Evolutionary conservation across 2,797 vertebrate genomes (phyloP), one percentile per base, ranked within the genome.

Genomic region (Molothrus ater): DNA sequence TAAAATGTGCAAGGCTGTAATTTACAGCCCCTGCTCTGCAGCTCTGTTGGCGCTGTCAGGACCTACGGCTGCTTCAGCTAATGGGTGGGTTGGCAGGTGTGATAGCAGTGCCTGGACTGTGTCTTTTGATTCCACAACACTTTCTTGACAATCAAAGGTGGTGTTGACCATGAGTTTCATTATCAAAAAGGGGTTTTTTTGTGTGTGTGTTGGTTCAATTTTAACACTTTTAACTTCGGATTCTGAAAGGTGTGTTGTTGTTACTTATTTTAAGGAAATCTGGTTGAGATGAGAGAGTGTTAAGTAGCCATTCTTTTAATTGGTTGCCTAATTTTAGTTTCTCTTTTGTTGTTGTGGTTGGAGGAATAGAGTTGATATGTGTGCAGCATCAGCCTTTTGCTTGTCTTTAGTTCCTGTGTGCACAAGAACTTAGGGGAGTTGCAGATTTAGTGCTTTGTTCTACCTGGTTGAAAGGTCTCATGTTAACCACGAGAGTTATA

Each of bases 61-160:
- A 73, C 43, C 15, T 43, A 1, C 0, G 11, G 24, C 20, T 57
- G 9, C 38, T 81, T 25, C 63, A 42, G 66, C 42, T 14, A 0
- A 0, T 53, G 42, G 14, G 10, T 25, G 42, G 15, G 9, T 72
- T 84, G 31, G 51, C 71, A 80, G 84, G 19, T 63, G 54, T 43
- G 68, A 66, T 18, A 2, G 5, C 42, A 53, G 29, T 45, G 59
- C 48, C 57, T 65, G 19, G 47, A 9, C 4, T 2, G 2, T 11
- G 16, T 61, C n/a, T 79, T 60, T 36, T 45, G 50, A 48, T 86
- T 88, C 22, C 43, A 17, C 7, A 38, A 13, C 25, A 68, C 11
- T 80, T 72, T 70, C 21, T n/a, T 83, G 13, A 68, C 43, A 59
- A 4, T 45, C 56, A 60, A 40, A 86, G 13, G n/a, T 43, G 15